Evolutionary conservation across 2,888 invertebrate genomes (phyloP).

Genomic region (Elmis aenea): DNA sequence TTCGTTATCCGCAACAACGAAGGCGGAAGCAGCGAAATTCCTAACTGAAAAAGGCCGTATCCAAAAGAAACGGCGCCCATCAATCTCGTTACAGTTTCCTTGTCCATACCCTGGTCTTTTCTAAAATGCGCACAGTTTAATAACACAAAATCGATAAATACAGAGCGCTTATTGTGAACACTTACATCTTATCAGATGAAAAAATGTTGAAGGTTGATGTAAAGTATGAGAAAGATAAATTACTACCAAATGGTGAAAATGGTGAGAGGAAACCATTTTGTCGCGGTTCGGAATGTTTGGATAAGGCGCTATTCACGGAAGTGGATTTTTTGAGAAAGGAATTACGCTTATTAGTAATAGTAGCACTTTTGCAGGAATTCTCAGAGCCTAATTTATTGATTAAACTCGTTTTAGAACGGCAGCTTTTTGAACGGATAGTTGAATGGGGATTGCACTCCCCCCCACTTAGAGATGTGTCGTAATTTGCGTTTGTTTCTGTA

Average conservation of each 20-base stretch:
- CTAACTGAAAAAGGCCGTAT: slow-evolving; percentile 63
- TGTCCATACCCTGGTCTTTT: slow-evolving; percentile 40
- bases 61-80: slow-evolving; percentile 67
- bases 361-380: too few relatives aligned
- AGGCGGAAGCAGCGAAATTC: slow-evolving; percentile 62
- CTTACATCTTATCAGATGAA: slow-evolving; percentile 31
- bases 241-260: slow-evolving; percentile 22
- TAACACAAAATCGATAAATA: slow-evolving; percentile 1
- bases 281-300: slow-evolving; percentile 11
- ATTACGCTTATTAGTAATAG: slow-evolving; percentile 1
- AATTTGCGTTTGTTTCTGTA: too few relatives aligned
- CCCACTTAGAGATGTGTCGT: too few relatives aligned
- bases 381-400: too few relatives aligned
- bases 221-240: slow-evolving; percentile 29
- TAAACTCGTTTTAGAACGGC: too few relatives aligned
- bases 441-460: too few relatives aligned
- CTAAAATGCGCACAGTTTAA: slow-evolving; percentile 6
- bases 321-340: slow-evolving; percentile 29
- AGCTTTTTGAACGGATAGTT: too few relatives aligned
- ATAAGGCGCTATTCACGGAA: slow-evolving; percentile 28
- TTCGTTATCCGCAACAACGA: slow-evolving; percentile 56
- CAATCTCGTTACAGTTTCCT: slow-evolving; percentile 53
- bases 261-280: slow-evolving; percentile 8
- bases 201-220: slow-evolving; percentile 31
- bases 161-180: slow-evolving; percentile 8